Evolutionary conservation across 2,113 vertebrate genomes (phyloP), one percentile per base, ranked within the genome.

Genomic region (Silurus meridionalis): DNA sequence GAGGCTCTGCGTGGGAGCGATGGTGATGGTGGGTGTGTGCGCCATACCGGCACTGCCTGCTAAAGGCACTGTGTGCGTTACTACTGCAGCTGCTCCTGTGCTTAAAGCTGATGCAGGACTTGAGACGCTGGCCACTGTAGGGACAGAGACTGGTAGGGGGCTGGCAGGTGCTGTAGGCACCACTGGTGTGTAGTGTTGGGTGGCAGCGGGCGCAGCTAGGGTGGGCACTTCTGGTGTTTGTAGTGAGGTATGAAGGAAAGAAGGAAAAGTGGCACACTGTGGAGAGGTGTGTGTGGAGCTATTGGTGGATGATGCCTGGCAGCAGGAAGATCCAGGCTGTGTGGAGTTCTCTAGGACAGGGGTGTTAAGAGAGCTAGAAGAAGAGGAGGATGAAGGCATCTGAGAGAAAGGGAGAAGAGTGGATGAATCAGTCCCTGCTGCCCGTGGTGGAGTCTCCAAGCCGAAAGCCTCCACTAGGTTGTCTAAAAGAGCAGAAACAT

Each of bases 21-120:
- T 94, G 81, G 97, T 95, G 3, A 96, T 91, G 90, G 92, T 97
- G 83, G 96, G 95, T 86, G 97, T 94, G 0, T 97, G 94, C 78
- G 96, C 92, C 80, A 97, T 92, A 71, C 95, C 94, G 90, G 97
- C 93, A 5, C 94, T 93, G 23, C 96, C 93, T 93, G 93, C 95
- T 83, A 97, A 95, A 94, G 97, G 96, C 94, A 97, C 94, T 90
- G 96, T 94, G 94, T 96, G 96, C 89, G 97, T 95, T 77, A 95
- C 92, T 69, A 95, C 90, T 57, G 96, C 92, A 88, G 96, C 86
- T 91, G 94, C 91, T 89, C 97, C 96, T 83, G 96, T 80, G 83
- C 94, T 90, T 88, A 92, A 74, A 37, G 95, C 57, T 8, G 92
- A 90, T 10, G 94, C 85, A 66, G 94, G 13, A 80, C 93, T 87